phyloP scores from a whole-genome alignment of 2,113 vertebrate species.

The Sapayoa aenigma region DNA sequence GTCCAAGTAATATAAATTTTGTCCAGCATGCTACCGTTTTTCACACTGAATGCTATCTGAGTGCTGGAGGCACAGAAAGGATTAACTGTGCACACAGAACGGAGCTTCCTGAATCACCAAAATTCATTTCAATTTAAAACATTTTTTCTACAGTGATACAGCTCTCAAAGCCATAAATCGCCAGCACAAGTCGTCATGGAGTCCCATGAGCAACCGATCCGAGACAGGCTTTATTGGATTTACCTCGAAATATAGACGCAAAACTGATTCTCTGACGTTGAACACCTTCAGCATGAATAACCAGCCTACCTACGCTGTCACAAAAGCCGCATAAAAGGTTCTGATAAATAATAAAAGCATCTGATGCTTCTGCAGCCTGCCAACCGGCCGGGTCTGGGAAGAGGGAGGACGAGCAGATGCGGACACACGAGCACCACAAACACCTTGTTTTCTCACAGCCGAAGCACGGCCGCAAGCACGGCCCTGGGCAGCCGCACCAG shows the following conservation, averaged over 20 bases:
- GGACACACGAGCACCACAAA: rapidly evolving
- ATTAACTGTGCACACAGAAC: rapidly evolving
- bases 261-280: neutral
- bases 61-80: neutral
- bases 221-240: rapidly evolving
- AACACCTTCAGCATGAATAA: neutral
- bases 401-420: rapidly evolving
- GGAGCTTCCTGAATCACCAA: neutral
- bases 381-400: too few species aligned
- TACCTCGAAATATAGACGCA: neutral
- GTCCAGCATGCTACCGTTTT: rapidly evolving
- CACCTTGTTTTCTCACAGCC: too few species aligned
- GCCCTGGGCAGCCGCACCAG: too few species aligned
- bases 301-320: neutral
- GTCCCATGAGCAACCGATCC: rapidly evolving
- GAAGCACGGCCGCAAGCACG: rapidly evolving
- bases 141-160: neutral
- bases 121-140: neutral
- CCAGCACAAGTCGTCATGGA: neutral
- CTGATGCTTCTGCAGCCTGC: neutral
- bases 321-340: too few species aligned
- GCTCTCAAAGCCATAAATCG: neutral
- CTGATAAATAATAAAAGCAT: too few species aligned
- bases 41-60: neutral
- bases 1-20: neutral